These are phyloP conservation scores for Meliscaeva auricollis DNA, from an alignment of 2,888 invertebrate genomes.

Conservation along the genomic window DNA sequence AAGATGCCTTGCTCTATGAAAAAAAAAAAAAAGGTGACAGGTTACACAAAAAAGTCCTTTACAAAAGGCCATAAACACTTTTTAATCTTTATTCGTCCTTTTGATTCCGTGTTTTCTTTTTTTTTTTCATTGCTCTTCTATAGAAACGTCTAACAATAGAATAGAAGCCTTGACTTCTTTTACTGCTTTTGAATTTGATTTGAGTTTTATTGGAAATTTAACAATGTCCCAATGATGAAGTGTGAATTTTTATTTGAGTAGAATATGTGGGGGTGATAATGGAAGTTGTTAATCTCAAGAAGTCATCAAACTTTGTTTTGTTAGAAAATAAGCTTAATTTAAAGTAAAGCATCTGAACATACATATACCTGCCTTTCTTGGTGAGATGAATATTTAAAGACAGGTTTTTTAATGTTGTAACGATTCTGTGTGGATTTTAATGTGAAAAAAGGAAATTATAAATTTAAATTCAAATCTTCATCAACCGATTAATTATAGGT, in stretches of 20 bases:
- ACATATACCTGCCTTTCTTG: too few species aligned
- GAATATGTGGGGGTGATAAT: constrained; percentile 1
- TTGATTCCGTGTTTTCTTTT: constrained; percentile 34
- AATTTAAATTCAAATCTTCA: too few species aligned
- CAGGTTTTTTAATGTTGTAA: too few species aligned
- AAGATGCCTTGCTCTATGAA: constrained; percentile 2
- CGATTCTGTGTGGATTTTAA: too few species aligned
- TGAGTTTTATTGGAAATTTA: constrained; percentile 68
- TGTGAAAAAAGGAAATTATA: too few species aligned
- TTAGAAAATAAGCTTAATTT: constrained; percentile 39
- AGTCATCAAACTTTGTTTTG: constrained; percentile 12
- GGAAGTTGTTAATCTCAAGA: neutral
- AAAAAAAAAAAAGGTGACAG: constrained; percentile 58
- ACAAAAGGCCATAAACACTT: constrained; percentile 73
- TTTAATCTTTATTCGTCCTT: constrained; percentile 71
- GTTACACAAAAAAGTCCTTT: constrained; percentile 73
- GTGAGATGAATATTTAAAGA: too few species aligned
- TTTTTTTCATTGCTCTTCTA: constrained; percentile 4
- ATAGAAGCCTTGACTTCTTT: constrained; percentile 37
- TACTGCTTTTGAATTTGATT: constrained; percentile 60
- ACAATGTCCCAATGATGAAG: constrained; percentile 63
- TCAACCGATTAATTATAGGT: too few species aligned
- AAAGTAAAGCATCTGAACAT: constrained; percentile 10
- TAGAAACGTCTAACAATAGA: constrained; percentile 50
- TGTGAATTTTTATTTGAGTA: constrained; percentile 39